A percentile compares a stretch with the other conserved stretches of the same genome.
phyloP scores from a whole-genome alignment of 2,797 vertebrate genomes.

The Buphagus erythrorhynchus region DNA sequence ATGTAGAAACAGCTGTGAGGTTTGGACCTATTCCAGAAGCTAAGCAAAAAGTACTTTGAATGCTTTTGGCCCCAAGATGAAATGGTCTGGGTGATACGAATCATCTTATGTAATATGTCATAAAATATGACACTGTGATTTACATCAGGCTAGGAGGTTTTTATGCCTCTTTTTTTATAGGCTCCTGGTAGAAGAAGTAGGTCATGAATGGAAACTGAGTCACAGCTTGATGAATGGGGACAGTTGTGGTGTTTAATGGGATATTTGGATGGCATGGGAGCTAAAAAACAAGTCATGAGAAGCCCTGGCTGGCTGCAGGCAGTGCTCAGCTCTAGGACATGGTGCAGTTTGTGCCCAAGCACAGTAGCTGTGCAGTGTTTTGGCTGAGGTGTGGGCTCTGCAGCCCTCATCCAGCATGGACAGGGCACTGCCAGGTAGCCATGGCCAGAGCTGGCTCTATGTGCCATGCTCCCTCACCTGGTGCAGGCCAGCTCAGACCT shows the following conservation, averaged over 20 bases:
- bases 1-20: background rate
- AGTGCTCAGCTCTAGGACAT: fast-evolving
- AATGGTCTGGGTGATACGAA: background rate
- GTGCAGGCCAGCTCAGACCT: background rate
- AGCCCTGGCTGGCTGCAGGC: background rate
- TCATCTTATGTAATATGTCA: background rate
- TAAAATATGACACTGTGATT: background rate
- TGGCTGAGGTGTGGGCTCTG: background rate
- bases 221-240: background rate
- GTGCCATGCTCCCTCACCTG: background rate
- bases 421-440: background rate
- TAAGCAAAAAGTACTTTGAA: background rate
- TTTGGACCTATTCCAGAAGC: background rate
- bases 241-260: background rate
- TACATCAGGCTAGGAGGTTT: background rate
- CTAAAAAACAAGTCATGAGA: background rate
- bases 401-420: background rate
- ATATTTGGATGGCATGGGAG: background rate
- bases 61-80: background rate
- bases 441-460: background rate
- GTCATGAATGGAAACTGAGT: background rate
- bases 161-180: background rate
- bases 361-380: background rate
- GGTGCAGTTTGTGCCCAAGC: background rate
- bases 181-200: background rate